Evolutionary conservation across 2,888 invertebrate species (phyloP).

Genomic region (Patella caerulea): DNA sequence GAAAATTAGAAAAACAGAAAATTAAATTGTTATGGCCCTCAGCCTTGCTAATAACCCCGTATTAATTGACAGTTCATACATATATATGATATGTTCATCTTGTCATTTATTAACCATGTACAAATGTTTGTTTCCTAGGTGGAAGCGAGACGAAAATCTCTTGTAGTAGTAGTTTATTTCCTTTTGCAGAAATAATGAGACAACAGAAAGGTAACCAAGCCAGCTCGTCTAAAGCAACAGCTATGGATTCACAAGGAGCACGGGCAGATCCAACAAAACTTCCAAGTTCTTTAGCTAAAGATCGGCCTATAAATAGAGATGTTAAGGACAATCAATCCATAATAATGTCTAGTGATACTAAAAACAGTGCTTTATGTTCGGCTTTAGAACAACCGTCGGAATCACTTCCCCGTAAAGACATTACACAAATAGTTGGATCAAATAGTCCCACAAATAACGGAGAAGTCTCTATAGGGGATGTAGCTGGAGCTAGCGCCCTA

Average conservation of each 20-base stretch:
- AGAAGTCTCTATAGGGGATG: background rate
- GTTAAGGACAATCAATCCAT: background rate
- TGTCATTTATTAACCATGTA: too few species aligned
- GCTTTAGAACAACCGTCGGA: constrained; percentile 9
- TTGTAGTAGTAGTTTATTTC: too few species aligned
- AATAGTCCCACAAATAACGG: constrained; percentile 18
- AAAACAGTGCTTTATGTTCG: constrained; percentile 13
- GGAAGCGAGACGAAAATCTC: too few species aligned
- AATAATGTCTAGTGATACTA: constrained; percentile 5
- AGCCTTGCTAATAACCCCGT: too few species aligned
- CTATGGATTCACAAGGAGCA: constrained; percentile 6
- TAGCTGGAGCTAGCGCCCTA: constrained; percentile 15
- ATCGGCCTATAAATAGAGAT: background rate
- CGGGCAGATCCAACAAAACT: constrained; percentile 2
- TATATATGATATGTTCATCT: too few species aligned
- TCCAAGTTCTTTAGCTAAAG: constrained; percentile 1
- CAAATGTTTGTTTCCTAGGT: too few species aligned
- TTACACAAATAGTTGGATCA: background rate
- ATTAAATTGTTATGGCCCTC: too few species aligned
- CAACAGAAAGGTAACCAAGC: background rate
- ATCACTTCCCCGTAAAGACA: constrained; percentile 7
- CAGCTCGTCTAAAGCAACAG: background rate
- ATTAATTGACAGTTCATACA: too few species aligned
- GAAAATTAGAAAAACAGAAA: too few species aligned
- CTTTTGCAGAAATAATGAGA: constrained; percentile 2